A percentile compares a stretch with the other conserved stretches of the same genome.
These are phyloP conservation scores for Noctuana brunneofusca DNA, from an alignment of 2,888 invertebrate species.

Conservation along the genomic window DNA sequence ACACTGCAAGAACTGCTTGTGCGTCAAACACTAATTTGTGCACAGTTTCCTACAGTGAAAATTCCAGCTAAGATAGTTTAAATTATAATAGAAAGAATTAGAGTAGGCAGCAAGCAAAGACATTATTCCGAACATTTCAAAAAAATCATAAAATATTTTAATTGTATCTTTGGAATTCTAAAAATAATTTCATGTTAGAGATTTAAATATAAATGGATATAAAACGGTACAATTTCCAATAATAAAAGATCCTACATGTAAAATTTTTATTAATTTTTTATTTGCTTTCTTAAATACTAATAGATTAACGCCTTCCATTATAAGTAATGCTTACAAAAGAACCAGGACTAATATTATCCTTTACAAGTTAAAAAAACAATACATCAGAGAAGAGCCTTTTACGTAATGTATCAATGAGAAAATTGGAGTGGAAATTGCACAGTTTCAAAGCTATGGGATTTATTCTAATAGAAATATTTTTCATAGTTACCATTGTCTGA, in stretches of 20 bases:
- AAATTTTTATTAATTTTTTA: no score
- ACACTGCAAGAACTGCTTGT: conserved; percentile 46
- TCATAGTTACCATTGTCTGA: conserved; percentile 67
- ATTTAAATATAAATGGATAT: not conserved
- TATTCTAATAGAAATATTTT: conserved; percentile 31
- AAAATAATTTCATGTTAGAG: not conserved
- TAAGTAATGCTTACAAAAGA: not conserved
- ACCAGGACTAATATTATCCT: not conserved
- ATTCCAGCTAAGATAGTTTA: conserved; percentile 42
- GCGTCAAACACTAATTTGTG: conserved; percentile 51
- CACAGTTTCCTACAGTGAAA: conserved; percentile 53
- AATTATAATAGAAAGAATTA: conserved; percentile 2
- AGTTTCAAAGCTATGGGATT: conserved; percentile 21
- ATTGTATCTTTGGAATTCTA: not conserved
- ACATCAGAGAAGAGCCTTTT: conserved; percentile 40
- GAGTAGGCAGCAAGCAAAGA: not conserved
- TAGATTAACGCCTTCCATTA: not conserved
- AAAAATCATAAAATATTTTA: conserved; percentile 1
- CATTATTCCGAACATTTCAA: not conserved
- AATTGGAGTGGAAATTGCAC: conserved; percentile 34
- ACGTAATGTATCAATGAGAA: conserved; percentile 42
- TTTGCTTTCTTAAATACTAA: no score
- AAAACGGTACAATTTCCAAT: conserved; percentile 2
- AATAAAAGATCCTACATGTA: not conserved
- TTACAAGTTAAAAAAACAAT: not conserved